phyloP scores from a whole-genome alignment of 2,113 vertebrate genomes.

The Heliornis fulica region DNA sequence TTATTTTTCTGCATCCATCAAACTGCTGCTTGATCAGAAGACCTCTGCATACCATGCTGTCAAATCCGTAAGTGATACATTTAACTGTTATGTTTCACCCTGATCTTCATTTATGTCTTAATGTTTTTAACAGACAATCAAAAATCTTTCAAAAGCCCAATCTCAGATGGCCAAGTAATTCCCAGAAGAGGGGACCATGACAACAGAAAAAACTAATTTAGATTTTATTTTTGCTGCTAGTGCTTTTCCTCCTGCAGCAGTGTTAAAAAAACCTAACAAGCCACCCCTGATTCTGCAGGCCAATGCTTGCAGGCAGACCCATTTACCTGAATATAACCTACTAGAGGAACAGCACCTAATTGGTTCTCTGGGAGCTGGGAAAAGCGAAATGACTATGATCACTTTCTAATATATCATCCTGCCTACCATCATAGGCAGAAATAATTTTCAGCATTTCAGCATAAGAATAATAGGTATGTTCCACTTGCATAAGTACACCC shows the following conservation, averaged over 20 bases:
- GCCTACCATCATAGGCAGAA: background rate
- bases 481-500: background rate
- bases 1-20: conserved; percentile 25
- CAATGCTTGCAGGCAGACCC: background rate
- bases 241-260: background rate
- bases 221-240: background rate
- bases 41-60: conserved; percentile 27
- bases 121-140: background rate
- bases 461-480: background rate
- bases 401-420: background rate
- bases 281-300: background rate
- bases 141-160: background rate
- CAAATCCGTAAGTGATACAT: background rate
- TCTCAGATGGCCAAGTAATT: background rate
- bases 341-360: background rate
- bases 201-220: background rate
- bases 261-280: background rate
- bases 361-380: background rate
- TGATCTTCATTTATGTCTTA: background rate
- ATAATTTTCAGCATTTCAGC: background rate
- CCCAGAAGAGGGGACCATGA: background rate
- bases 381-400: background rate
- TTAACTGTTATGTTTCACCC: background rate
- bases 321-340: background rate
- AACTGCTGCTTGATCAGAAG: conserved; percentile 8